A percentile compares a stretch with the other conserved stretches of the same genome.
Evolutionary conservation across 2,113 vertebrate species (phyloP).

Genomic region (Notarius quadriscutis): DNA sequence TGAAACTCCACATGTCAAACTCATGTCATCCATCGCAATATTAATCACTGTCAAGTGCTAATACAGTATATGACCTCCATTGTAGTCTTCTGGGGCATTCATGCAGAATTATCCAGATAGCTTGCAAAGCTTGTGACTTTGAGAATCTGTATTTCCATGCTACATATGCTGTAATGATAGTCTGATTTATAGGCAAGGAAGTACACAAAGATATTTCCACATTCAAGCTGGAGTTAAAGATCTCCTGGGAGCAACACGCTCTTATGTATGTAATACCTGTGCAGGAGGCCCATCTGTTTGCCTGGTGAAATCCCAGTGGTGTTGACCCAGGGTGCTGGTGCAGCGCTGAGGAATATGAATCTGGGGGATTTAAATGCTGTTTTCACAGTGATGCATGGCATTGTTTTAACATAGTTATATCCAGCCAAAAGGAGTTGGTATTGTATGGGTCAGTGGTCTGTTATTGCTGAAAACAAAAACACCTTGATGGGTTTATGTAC

Average conservation of each 20-base stretch:
- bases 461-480: neutral
- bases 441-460: neutral
- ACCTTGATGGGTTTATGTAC: neutral
- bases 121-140: neutral
- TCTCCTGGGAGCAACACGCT: constrained; percentile 65
- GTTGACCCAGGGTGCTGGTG: constrained; percentile 69
- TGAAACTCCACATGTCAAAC: neutral
- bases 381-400: constrained; percentile 71
- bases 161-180: neutral
- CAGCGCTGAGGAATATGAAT: constrained; percentile 69
- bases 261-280: constrained; percentile 67
- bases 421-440: constrained; percentile 41
- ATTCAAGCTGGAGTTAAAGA: constrained; percentile 62
- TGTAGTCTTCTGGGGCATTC: neutral
- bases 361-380: constrained; percentile 76
- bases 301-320: constrained; percentile 74
- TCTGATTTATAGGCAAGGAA: neutral
- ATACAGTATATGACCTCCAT: neutral
- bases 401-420: constrained; percentile 72
- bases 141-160: neutral
- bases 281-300: constrained; percentile 74
- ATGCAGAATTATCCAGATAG: neutral
- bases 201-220: constrained; percentile 26
- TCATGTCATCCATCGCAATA: neutral
- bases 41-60: neutral